Conservation (phyloP, 2,888 invertebrate species). For the Cinara cedri region DNA sequence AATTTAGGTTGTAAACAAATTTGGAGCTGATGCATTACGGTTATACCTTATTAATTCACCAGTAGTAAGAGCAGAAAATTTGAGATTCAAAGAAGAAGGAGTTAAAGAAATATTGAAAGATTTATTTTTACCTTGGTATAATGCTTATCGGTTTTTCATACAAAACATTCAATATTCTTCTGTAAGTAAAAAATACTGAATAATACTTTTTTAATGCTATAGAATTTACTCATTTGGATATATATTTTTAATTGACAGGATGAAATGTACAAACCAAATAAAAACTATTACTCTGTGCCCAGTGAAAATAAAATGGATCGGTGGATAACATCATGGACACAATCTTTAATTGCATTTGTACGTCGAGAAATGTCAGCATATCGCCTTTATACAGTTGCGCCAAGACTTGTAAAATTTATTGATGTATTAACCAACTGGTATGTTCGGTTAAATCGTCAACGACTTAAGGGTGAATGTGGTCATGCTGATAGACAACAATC, state of each 20-base stretch:
- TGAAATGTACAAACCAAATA: slow-evolving; percentile 47
- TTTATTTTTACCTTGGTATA: slow-evolving; percentile 96
- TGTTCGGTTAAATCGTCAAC: slow-evolving; percentile 92
- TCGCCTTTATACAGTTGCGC: slow-evolving; percentile 93
- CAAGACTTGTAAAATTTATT: slow-evolving; percentile 91
- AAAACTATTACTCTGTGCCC: slow-evolving; percentile 59
- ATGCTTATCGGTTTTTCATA: slow-evolving; percentile 89
- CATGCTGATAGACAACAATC: slow-evolving; percentile 81
- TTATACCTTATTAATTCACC: slow-evolving; percentile 97
- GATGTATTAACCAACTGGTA: slow-evolving; percentile 99
- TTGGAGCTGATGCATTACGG: slow-evolving; percentile 95
- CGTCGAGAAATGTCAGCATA: slow-evolving; percentile 93
- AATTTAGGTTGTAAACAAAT: slow-evolving; percentile 76
- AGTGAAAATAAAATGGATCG: slow-evolving; percentile 86
- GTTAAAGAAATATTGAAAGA: slow-evolving; percentile 96
- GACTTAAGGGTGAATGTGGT: slow-evolving; percentile 88
- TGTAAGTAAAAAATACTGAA: slow-evolving; percentile 14
- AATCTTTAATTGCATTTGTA: slow-evolving; percentile 86
- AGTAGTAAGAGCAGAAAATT: slow-evolving; percentile 94
- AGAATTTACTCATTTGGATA: not conserved
- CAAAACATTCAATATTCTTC: slow-evolving; percentile 76
- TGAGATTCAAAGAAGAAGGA: slow-evolving; percentile 96
- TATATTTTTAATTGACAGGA: slow-evolving; percentile 23
- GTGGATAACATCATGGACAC: slow-evolving; percentile 97
- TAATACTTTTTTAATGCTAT: not conserved